phyloP scores from a whole-genome alignment of 1,140 invertebrate genomes.

The Caenorhabditis briggsae region DNA sequence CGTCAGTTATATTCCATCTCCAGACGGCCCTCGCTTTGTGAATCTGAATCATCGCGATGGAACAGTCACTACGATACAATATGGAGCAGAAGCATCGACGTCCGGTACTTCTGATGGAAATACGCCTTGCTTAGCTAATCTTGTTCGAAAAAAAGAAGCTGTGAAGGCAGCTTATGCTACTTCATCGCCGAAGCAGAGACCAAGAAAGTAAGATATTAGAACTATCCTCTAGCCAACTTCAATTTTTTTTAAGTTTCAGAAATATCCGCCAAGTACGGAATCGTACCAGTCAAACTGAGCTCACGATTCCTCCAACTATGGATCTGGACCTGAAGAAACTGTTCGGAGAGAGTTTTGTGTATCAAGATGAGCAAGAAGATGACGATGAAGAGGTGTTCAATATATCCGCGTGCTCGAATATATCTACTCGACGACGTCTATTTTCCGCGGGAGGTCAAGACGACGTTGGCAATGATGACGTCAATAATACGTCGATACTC shows the following conservation, averaged over 20 bases:
- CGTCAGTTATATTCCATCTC: conserved; percentile 45
- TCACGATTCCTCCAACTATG: conserved; percentile 2
- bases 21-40: conserved; percentile 3
- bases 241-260: conserved; percentile 11
- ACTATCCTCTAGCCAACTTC: not conserved
- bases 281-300: conserved; percentile 23
- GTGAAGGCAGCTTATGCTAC: conserved; percentile 34
- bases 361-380: not conserved
- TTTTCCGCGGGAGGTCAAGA: not conserved
- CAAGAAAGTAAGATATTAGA: not conserved
- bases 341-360: not conserved
- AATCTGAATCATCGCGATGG: conserved; percentile 40
- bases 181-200: conserved; percentile 32
- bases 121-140: conserved; percentile 5
- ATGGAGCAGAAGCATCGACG: not conserved
- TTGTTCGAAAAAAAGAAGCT: conserved; percentile 24
- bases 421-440: conserved; percentile 21
- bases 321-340: conserved; percentile 38
- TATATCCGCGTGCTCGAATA: not conserved
- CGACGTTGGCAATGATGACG: conserved; percentile 1
- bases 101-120: not conserved
- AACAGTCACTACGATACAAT: conserved; percentile 21
- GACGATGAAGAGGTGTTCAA: conserved; percentile 47
- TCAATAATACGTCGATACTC: not conserved
- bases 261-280: conserved; percentile 33